Evolutionary conservation across 2,888 invertebrate genomes (phyloP), one percentile per base, ranked within the genome.

Genomic region (Aphodius granarius): DNA sequence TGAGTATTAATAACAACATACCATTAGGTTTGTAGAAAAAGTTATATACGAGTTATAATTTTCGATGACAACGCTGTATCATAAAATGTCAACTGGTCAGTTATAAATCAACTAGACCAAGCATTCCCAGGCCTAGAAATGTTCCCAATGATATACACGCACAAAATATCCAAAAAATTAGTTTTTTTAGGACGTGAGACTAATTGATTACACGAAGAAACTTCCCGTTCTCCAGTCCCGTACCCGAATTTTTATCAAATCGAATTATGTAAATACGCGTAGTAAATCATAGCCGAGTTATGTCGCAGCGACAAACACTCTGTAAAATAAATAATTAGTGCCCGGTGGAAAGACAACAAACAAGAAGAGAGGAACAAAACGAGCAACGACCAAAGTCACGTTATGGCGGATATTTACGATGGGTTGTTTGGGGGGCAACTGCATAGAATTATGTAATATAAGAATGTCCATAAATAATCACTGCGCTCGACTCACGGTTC

Each of bases 261-360:
- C 20, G 68, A 68, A 20, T 68, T 68, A 68, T 68, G 68, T 68
- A 68, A 68, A 68, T 68, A n/a, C 68, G 21, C n/a, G 18, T n/a
- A 21, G 22, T 68, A 68, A 68, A 68, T 68, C 68, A 68, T 68
- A 20, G 21, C 9, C 21, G 68, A 68, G 68, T 21, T 22, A 20
- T 68, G 68, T 68, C 68, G 20, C 6, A 6, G 20, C 21, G 68
- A 20, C 68, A 68, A 68, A 68, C 68, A 22, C 22, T 68, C 15
- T 43, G 18, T 68, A 68, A 68, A 68, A 68, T 68, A 68, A 68
- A 68, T 68, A 22, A 68, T 22, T 68, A 21, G 68, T 22, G 68
- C n/a, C 68, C 68, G n/a, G 20, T n/a, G 68, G 20, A 68, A 22
- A 68, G 21, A 68, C 20, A 68, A 22, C 68, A n/a, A 22, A 19